Conservation (phyloP, 2,888 invertebrate genomes). For the Thymelicus sylvestris region DNA sequence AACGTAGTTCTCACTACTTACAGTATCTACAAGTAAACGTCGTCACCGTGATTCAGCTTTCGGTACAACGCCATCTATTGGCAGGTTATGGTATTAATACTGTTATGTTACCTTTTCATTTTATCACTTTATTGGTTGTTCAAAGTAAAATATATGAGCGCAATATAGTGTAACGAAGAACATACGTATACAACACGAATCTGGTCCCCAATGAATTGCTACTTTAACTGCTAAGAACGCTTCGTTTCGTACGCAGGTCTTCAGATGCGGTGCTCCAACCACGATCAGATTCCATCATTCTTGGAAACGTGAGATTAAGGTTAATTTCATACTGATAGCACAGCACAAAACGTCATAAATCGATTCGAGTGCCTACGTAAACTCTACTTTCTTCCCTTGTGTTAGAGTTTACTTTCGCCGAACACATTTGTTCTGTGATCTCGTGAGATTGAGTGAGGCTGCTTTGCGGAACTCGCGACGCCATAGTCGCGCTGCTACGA, state of each 20-base stretch:
- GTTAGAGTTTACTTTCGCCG: neutral
- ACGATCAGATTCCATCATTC: conserved; percentile 11
- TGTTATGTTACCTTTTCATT: too few species aligned
- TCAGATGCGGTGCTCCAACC: neutral
- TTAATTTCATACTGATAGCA: conserved; percentile 5
- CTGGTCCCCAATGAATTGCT: neutral
- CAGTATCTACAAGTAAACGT: too few species aligned
- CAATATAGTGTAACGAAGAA: too few species aligned
- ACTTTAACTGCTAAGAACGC: neutral
- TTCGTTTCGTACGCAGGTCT: neutral
- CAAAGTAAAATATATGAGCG: too few species aligned
- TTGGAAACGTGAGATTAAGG: conserved; percentile 12
- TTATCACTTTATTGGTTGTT: too few species aligned
- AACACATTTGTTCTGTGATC: neutral
- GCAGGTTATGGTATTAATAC: too few species aligned
- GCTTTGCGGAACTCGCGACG: conserved; percentile 41
- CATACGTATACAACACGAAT: neutral
- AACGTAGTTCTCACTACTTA: too few species aligned
- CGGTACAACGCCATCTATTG: too few species aligned
- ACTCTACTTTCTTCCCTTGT: neutral
- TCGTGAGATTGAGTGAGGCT: conserved; percentile 5
- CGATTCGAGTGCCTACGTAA: neutral
- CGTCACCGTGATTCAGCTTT: too few species aligned
- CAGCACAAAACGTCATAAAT: neutral
- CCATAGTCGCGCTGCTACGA: conserved; percentile 23